phyloP scores from a whole-genome alignment of 2,113 vertebrate species.

The Alethe diademata region DNA sequence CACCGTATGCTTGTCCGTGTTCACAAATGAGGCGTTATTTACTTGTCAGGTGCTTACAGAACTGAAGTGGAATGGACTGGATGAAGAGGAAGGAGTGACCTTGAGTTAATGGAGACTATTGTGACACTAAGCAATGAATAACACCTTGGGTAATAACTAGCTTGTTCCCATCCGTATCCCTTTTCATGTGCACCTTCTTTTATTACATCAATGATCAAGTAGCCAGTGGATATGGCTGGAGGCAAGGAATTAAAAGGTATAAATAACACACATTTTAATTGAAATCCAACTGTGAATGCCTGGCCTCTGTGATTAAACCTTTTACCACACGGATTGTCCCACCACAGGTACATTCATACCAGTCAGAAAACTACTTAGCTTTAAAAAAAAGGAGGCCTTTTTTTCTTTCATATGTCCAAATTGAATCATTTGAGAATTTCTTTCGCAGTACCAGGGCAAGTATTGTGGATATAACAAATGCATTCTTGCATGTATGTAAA shows the following conservation, averaged over 20 bases:
- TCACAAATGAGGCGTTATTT: slow-evolving; percentile 2
- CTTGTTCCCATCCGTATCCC: not conserved
- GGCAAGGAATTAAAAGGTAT: slow-evolving; percentile 41
- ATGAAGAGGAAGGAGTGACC: not conserved
- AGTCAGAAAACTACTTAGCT: not conserved
- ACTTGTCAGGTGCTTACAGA: not conserved
- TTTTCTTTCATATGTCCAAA: not conserved
- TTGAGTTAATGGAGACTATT: not conserved
- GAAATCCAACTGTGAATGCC: slow-evolving; percentile 15
- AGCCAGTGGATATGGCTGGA: not conserved
- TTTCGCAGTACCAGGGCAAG: not conserved
- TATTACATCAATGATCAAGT: not conserved
- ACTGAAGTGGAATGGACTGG: not conserved
- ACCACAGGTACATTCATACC: not conserved
- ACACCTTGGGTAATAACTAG: not conserved
- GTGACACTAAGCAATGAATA: not conserved
- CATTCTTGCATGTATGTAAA: not conserved
- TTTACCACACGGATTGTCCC: not conserved
- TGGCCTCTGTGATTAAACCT: slow-evolving; percentile 24
- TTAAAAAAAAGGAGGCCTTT: not conserved
- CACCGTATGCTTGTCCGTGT: not conserved
- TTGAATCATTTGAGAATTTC: not conserved
- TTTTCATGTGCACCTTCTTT: not conserved
- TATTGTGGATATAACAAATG: not conserved
- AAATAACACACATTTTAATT: slow-evolving; percentile 39